These are phyloP conservation scores for Procambarus clarkii DNA, from an alignment of 1,140 invertebrate genomes.

Conservation along the genomic window DNA sequence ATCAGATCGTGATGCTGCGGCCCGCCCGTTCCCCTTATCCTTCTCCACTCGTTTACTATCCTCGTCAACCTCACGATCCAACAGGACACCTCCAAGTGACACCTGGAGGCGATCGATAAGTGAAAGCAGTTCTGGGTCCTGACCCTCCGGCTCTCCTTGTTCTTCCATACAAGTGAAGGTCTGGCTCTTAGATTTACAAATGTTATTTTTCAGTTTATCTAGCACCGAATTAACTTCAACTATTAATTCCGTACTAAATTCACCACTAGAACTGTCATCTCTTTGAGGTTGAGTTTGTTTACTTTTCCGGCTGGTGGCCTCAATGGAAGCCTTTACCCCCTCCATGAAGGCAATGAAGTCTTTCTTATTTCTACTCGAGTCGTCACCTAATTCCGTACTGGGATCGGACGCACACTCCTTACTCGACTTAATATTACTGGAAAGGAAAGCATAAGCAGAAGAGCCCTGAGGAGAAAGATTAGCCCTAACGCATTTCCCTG, in stretches of 20 bases:
- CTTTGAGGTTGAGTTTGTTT: conserved; percentile 29
- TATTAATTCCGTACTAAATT: conserved; percentile 78
- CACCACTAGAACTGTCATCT: conserved; percentile 28
- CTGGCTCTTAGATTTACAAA: conserved; percentile 75
- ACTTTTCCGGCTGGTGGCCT: conserved; percentile 55
- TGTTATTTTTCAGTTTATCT: conserved; percentile 80
- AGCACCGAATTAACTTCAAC: conserved; percentile 88
- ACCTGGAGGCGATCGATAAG: conserved; percentile 85
- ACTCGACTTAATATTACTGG: conserved; percentile 33
- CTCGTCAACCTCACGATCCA: conserved; percentile 24
- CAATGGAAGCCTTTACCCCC: conserved; percentile 73
- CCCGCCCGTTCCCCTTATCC: not conserved
- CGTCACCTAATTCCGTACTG: conserved; percentile 83
- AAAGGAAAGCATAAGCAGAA: conserved; percentile 32
- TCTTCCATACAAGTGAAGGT: not conserved
- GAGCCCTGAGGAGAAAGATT: conserved; percentile 12
- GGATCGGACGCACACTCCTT: conserved; percentile 78
- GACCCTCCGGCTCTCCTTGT: conserved; percentile 69
- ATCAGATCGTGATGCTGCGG: not conserved
- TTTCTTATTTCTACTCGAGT: conserved; percentile 75
- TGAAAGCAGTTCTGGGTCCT: conserved; percentile 82
- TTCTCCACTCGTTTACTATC: conserved; percentile 11
- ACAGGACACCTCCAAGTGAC: conserved; percentile 77
- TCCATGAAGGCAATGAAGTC: conserved; percentile 75
- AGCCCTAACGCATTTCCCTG: conserved; percentile 4